These are phyloP conservation scores for Sardinella longiceps DNA, from an alignment of 2,797 vertebrate genomes.

Conservation along the genomic window DNA sequence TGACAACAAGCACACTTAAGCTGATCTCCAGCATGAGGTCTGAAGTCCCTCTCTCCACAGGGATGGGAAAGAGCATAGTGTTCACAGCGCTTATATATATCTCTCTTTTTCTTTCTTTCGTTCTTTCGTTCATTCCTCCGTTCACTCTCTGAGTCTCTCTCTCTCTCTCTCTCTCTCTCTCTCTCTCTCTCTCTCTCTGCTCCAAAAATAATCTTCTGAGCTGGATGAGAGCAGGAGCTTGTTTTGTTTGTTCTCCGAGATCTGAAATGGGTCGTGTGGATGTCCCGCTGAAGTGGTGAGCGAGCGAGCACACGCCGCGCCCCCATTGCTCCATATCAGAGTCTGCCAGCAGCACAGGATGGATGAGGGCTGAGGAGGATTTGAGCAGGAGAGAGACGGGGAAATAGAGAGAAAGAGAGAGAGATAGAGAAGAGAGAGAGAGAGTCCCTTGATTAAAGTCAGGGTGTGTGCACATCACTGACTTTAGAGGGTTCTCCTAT, in stretches of 20 bases:
- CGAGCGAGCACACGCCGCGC: slow-evolving; percentile 2
- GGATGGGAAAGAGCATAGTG: slow-evolving; percentile 1
- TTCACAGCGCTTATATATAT: not conserved
- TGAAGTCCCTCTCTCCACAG: slow-evolving; percentile 9
- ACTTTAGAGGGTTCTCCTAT: not conserved
- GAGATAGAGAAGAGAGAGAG: not conserved
- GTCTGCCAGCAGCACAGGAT: slow-evolving; percentile 15
- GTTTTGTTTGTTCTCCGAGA: slow-evolving; percentile 29
- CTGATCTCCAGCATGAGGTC: slow-evolving; percentile 16
- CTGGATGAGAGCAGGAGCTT: not conserved
- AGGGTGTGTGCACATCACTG: slow-evolving; percentile 46
- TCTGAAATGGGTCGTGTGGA: slow-evolving; percentile 29
- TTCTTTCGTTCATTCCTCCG: too few relatives aligned
- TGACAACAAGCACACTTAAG: slow-evolving; percentile 20
- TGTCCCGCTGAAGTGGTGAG: slow-evolving; percentile 20
- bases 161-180: not conserved
- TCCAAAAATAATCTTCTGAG: not conserved
- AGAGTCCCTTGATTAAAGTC: slow-evolving; percentile 38
- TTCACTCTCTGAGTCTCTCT: too few relatives aligned
- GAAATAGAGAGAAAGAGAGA: not conserved
- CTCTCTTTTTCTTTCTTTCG: not conserved
- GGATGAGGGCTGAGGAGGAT: slow-evolving; percentile 18
- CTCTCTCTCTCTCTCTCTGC: not conserved
- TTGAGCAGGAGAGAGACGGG: slow-evolving; percentile 8
- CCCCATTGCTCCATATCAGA: slow-evolving; percentile 30